These are phyloP conservation scores for Gastracanthus pulcherrimus DNA, from an alignment of 2,888 invertebrate species.

Conservation along the genomic window DNA sequence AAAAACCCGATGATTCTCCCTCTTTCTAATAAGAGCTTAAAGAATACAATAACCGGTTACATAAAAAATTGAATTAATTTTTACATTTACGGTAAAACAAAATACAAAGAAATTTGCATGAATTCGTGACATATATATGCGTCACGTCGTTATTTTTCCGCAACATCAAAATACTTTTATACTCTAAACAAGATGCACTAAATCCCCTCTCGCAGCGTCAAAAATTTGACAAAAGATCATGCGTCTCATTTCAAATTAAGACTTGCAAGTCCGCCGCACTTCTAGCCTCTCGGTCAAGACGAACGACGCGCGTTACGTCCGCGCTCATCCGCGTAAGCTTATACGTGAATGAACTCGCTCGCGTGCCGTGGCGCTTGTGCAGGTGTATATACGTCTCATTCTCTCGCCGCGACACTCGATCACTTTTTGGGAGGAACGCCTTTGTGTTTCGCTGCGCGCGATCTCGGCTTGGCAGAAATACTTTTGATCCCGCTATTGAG, in stretches of 20 bases:
- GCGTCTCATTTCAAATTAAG: neutral
- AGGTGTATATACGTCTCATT: constrained; percentile 8
- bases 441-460: constrained; percentile 31
- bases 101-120: too few species aligned
- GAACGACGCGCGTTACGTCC: neutral
- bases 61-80: too few species aligned
- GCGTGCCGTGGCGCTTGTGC: too few species aligned
- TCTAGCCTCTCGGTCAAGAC: too few species aligned
- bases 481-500: neutral
- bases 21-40: too few species aligned
- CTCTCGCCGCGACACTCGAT: constrained; percentile 11
- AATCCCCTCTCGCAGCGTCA: neutral
- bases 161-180: too few species aligned
- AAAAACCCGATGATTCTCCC: too few species aligned
- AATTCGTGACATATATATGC: too few species aligned
- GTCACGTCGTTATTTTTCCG: too few species aligned
- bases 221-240: neutral
- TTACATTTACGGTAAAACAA: too few species aligned
- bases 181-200: neutral
- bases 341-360: constrained; percentile 27
- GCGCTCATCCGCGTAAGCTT: too few species aligned
- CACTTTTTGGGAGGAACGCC: constrained; percentile 28
- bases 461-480: neutral
- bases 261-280: neutral
- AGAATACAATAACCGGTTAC: too few species aligned